Base-by-base conservation (phyloP, 1,140 invertebrate species). In the Phocides pigmalion region DNA sequence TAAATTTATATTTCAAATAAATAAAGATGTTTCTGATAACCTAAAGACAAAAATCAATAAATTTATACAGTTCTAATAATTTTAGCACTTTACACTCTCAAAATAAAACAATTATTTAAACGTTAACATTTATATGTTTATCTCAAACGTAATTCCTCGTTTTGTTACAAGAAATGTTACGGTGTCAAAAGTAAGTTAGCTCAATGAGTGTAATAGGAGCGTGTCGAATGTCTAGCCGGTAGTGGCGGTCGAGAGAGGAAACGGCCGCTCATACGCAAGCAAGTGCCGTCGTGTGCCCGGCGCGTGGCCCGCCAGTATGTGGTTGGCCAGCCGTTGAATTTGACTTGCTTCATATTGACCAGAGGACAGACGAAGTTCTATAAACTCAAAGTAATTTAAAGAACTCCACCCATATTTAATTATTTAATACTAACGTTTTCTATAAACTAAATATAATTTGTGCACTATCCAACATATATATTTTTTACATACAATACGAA, bases 261-360 rank as follows among this genome's bases (percentile, higher is more conserved):
- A 54, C 63, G 62, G 56, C 49, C 41, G 56, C 54, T 51, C 35
- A 20, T 25, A 42, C n/a, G 44, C 66, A 62, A 15, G 47, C 64
- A 58, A 64, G 56, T 66, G 62, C 53, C 62, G 72, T 72, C 79
- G 82, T 77, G 83, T 81, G 84, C 71, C 72, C 37, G 25, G 84
- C 84, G 80, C 79, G 84, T 84, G 80, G 72, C 75, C 41, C 64
- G 61, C n/a, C 11, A 20, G 14, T 19, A 64, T 46, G 50, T 20
- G 3, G 35, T 12, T 2, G 37, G 5, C 14, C 20, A 22, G n/a
- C 20, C 53, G 32, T 49, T 59, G 5, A 8, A n/a, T 39, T 6
- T 5, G 32, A 12, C 16, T 19, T 39, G 11, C 0, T 37, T 28
- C 11, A 5, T 28, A 15, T 15, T 8, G 46, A 2, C 46, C 17